These are phyloP conservation scores for Schizaphis graminum DNA, from an alignment of 2,888 invertebrate species.

Conservation along the genomic window DNA sequence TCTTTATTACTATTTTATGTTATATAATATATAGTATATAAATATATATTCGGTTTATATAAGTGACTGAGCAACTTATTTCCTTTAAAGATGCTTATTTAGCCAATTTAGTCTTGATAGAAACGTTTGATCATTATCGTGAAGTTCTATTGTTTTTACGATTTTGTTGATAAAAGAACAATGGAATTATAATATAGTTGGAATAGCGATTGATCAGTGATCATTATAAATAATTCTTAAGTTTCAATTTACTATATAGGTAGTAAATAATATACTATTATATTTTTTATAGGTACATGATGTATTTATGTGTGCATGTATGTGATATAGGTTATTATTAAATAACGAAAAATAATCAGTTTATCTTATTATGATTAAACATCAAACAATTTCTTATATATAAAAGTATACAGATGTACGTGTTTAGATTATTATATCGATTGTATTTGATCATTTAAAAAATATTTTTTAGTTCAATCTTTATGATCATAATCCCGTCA, in stretches of 20 bases:
- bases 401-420: neutral
- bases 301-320: neutral
- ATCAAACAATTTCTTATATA: neutral
- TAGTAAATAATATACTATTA: conserved; percentile 11
- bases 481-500: neutral
- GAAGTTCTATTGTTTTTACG: conserved; percentile 50
- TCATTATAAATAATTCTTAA: conserved; percentile 48
- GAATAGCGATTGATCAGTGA: conserved; percentile 46
- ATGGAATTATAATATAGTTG: conserved; percentile 41
- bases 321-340: neutral
- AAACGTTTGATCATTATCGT: conserved; percentile 53
- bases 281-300: neutral
- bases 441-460: neutral
- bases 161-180: conserved; percentile 63
- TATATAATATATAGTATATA: neutral
- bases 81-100: conserved; percentile 35
- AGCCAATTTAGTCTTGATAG: conserved; percentile 32
- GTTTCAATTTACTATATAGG: conserved; percentile 13
- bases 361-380: neutral
- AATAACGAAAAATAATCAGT: neutral
- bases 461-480: neutral
- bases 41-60: neutral
- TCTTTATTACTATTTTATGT: neutral
- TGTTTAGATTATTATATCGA: neutral
- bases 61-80: conserved; percentile 22